Evolutionary conservation across 1,140 invertebrate genomes (phyloP), one percentile per base, ranked within the genome.

Genomic region (Steinernema feltiae): DNA sequence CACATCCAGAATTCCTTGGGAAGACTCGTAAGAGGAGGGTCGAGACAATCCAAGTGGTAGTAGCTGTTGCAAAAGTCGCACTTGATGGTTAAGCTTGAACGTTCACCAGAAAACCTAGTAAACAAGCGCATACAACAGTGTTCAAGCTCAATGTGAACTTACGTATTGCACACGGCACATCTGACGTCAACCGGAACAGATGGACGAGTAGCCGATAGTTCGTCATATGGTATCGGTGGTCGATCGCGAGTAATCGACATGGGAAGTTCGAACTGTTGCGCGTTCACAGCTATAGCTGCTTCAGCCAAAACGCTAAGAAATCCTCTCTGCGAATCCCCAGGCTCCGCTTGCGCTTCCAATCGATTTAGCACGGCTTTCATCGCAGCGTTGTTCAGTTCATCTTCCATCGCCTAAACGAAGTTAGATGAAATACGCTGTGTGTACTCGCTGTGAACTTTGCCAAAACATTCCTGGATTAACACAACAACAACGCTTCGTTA

Each of bases 1-100:
- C 95, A 98, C 94, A 97, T 97, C 95, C 95, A 98, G 70, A 91
- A 88, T 0, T 92, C 93, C 27, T 91, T 91, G 0, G 95, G 94
- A 76, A 93, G 89, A 2, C 91, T 90, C 0, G 93, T 93, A 24
- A 97, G 87, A 0, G 95, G 95, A 21, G 94, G 94, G 87, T 95
- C 92, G 30, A 97, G 87, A 85, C 95, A 98, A 86, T 98, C 95
- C 78, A 93, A 89, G 87, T 97, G 95, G 87, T 92, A 97, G 80
- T 92, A 90, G 69, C 93, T 87, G 0, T 93, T 91, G 87, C 95
- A 98, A 86, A 93, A 97, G 88, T 97, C 95, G 87, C 95, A 98
- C 70, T 93, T 91, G 32, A 97, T 88, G 53, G 97, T 88, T 27
- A 93, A 92, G 0, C 91, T 93, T 69, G 90, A n/a, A n/a, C 88